Evolutionary conservation across 2,797 vertebrate species (phyloP).

Genomic region (Enteromius anoplus): DNA sequence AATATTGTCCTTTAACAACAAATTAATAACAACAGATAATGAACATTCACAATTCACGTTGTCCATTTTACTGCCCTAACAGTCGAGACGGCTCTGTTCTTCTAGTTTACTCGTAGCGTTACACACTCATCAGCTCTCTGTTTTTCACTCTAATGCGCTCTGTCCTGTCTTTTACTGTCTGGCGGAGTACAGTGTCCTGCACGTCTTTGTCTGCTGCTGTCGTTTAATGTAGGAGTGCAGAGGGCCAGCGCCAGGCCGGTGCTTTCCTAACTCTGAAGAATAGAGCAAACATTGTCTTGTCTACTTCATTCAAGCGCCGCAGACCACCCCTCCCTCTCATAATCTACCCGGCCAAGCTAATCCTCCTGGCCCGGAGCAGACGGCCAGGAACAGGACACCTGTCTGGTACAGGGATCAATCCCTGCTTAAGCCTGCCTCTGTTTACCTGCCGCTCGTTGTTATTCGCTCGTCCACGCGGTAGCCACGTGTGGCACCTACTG

Average conservation of each 20-base stretch:
- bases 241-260: background rate
- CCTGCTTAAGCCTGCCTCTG: constrained; percentile 48
- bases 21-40: background rate
- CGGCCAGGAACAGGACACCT: constrained; percentile 57
- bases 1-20: background rate
- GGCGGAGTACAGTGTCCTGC: constrained; percentile 45
- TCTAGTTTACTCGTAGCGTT: constrained; percentile 22
- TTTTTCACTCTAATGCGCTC: constrained; percentile 37
- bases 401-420: constrained; percentile 64
- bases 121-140: constrained; percentile 34
- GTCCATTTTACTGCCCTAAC: constrained; percentile 3
- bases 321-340: constrained; percentile 31
- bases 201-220: constrained; percentile 30
- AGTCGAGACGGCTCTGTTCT: background rate
- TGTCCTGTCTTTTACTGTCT: constrained; percentile 37
- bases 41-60: background rate
- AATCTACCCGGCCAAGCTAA: constrained; percentile 52
- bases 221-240: background rate
- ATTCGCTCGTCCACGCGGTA: background rate
- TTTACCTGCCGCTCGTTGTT: constrained; percentile 48
- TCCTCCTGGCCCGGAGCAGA: constrained; percentile 48
- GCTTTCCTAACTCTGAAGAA: constrained; percentile 1
- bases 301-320: background rate
- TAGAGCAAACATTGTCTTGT: constrained; percentile 25
- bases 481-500: background rate